Base-by-base conservation (phyloP, 1,140 invertebrate species). In the Pantala flavescens region DNA sequence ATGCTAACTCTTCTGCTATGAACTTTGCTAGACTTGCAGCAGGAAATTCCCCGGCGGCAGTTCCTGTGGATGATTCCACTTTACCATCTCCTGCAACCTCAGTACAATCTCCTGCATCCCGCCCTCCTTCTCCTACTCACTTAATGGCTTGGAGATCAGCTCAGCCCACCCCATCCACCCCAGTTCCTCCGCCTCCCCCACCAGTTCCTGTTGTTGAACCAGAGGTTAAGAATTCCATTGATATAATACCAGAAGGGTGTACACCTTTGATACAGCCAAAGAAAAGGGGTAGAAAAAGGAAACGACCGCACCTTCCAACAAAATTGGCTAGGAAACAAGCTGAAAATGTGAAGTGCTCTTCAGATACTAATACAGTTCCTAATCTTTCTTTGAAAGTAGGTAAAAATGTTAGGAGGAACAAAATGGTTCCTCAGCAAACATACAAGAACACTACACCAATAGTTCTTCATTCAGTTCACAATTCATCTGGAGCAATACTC, bases 1-100 rank as follows among this genome's bases (percentile, higher is more conserved):
- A 88, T 0, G 90, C 86, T 74, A 90, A 92, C 12, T 19, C 49
- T 19, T 3, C 49, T 63, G 14, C 49, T 1, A 5, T 63, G 49
- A 21, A 16, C n/a, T 63, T 63, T 21, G 14, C 49, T 7, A 63
- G 49, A 21, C 16, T 63, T 1, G 49, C n/a, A 63, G 49, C 49
- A 63, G 49, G 49, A 3, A 63, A 63, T 21, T 63, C 49, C 12
- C 49, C 49, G 12, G 14, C 49, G 5, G n/a, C 49, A 3, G 49
- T 21, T 19, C 14, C 49, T 3, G 2, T 63, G 5, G 49, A 63
- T 19, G 49, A 63, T 14, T 16, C n/a, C n/a, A 19, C 49, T 1
- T 63, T 63, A 63, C 49, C 49, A 19, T 63, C 49, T 21, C 49
- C 49, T 63, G 49, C 49, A 1, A 63, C n/a, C 16, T 63, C 49